These are phyloP conservation scores for Laticauda colubrina DNA, from an alignment of 2,113 vertebrate species.

Conservation along the genomic window DNA sequence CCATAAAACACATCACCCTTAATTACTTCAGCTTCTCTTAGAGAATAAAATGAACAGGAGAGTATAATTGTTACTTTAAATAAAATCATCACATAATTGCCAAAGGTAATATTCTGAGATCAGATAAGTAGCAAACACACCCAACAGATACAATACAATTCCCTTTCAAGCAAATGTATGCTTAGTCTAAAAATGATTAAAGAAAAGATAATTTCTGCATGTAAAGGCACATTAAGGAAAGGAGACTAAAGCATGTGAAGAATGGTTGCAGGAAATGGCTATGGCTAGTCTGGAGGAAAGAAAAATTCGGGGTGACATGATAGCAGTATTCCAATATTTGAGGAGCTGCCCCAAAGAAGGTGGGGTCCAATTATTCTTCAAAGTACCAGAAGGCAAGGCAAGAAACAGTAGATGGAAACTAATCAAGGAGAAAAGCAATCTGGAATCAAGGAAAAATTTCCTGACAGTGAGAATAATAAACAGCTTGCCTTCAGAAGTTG, in stretches of 20 bases:
- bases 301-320: neutral
- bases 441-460: neutral
- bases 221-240: neutral
- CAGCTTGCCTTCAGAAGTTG: neutral
- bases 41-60: neutral
- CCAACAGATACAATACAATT: neutral
- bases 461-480: neutral
- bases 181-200: neutral
- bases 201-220: neutral
- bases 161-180: neutral
- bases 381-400: neutral
- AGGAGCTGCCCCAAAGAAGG: neutral
- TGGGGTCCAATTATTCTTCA: neutral
- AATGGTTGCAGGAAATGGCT: neutral
- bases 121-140: neutral
- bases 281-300: neutral
- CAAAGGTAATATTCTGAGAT: conserved; percentile 3
- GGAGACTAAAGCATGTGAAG: neutral
- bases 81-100: neutral
- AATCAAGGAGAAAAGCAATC: neutral
- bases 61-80: conserved; percentile 5
- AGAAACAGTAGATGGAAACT: neutral
- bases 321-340: neutral
- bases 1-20: conserved; percentile 6
- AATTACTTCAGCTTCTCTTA: neutral